Conservation (phyloP, 2,797 vertebrate species). For the Anniella stebbinsi region DNA sequence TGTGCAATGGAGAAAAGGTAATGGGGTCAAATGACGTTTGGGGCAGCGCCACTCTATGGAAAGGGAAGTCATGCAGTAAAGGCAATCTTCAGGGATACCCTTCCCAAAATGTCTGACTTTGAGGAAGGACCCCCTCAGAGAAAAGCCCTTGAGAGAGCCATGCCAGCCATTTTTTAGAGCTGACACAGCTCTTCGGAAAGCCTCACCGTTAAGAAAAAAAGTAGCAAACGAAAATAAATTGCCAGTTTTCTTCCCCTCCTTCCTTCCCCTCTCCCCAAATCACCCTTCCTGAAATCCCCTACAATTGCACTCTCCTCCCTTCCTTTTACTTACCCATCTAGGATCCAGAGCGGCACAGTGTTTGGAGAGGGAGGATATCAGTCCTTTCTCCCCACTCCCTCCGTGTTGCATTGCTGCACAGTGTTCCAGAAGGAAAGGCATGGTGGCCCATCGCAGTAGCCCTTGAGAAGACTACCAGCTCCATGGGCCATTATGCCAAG, state of each 20-base stretch:
- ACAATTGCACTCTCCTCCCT: neutral
- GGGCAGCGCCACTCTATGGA: neutral
- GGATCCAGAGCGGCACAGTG: neutral
- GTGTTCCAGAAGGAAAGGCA: neutral
- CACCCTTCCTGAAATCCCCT: neutral
- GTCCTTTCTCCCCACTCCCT: neutral
- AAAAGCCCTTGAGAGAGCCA: too few relatives aligned
- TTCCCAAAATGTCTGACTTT: too few relatives aligned
- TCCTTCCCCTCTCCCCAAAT: neutral
- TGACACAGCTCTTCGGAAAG: too few relatives aligned
- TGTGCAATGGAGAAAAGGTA: neutral
- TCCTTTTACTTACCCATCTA: neutral
- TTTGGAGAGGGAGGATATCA: neutral
- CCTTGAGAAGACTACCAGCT: neutral
- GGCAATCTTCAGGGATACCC: too few relatives aligned
- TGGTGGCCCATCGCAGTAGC: neutral
- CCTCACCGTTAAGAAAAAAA: too few relatives aligned
- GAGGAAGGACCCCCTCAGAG: too few relatives aligned
- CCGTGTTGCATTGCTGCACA: neutral
- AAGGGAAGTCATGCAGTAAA: too few relatives aligned
- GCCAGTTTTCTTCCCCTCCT: neutral
- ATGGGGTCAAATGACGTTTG: neutral
- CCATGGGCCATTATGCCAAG: neutral
- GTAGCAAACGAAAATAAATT: too few relatives aligned
- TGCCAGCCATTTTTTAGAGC: too few relatives aligned